These are phyloP conservation scores for Nothobranchius furzeri DNA, from an alignment of 2,113 vertebrate genomes.

Conservation along the genomic window DNA sequence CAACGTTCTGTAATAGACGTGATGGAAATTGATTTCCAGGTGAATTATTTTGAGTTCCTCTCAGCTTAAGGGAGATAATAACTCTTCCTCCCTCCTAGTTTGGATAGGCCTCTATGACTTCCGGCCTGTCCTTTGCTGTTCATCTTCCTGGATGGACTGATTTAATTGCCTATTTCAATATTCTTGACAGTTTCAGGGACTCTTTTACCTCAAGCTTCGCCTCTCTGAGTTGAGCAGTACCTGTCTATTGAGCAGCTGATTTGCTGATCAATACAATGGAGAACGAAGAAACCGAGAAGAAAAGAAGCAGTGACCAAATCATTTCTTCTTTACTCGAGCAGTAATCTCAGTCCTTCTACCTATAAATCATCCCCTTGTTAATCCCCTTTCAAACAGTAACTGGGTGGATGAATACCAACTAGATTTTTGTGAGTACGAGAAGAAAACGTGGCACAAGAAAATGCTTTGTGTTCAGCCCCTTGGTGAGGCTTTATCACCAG, in stretches of 20 bases:
- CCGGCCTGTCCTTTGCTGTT: constrained; percentile 22
- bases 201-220: constrained; percentile 43
- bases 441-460: constrained; percentile 10
- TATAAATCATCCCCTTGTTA: constrained; percentile 55
- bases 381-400: constrained; percentile 41
- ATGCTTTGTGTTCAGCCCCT: neutral
- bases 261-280: constrained; percentile 59
- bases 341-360: constrained; percentile 26
- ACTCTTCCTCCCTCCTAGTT: constrained; percentile 10
- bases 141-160: constrained; percentile 34
- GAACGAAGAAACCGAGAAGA: constrained; percentile 43
- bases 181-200: constrained; percentile 42
- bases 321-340: constrained; percentile 27
- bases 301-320: constrained; percentile 30
- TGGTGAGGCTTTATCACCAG: constrained; percentile 21
- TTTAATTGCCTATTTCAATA: constrained; percentile 72
- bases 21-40: constrained; percentile 79
- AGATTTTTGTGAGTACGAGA: constrained; percentile 11
- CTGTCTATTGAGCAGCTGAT: constrained; percentile 62
- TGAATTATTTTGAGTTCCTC: constrained; percentile 69
- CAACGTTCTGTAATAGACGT: constrained; percentile 60
- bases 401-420: constrained; percentile 42
- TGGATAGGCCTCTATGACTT: constrained; percentile 31
- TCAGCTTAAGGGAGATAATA: constrained; percentile 48
- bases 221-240: constrained; percentile 33